Conservation (phyloP, 2,797 vertebrate species). For the Sebastes taczanowskii region DNA sequence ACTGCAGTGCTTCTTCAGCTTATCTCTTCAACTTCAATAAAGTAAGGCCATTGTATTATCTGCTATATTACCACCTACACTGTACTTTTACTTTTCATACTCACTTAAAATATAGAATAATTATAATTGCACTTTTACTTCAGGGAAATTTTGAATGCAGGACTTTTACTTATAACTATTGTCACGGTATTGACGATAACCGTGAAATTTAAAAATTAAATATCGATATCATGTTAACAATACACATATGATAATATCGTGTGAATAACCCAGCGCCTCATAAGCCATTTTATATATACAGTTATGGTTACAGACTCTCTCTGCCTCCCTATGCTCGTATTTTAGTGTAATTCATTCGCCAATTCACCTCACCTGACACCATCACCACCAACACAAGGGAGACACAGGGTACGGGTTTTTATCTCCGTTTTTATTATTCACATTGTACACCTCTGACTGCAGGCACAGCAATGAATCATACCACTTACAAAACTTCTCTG, state of each 20-base stretch:
- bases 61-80: neutral
- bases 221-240: no score
- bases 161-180: neutral
- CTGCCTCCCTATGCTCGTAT: rapidly evolving
- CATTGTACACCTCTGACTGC: no score
- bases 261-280: neutral
- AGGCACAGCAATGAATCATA: no score
- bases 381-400: no score
- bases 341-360: neutral
- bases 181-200: no score
- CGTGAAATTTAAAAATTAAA: rapidly evolving
- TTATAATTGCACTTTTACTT: neutral
- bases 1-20: neutral
- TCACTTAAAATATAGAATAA: neutral
- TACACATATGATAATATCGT: neutral
- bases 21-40: neutral
- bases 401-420: rapidly evolving
- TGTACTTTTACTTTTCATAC: neutral
- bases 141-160: neutral
- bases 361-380: no score
- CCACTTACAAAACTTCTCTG: no score
- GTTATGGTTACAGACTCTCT: no score
- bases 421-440: no score
- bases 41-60: neutral
- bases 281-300: no score